Evolutionary conservation across 1,140 invertebrate genomes (phyloP), one percentile per base, ranked within the genome.

Genomic region (Brachionus paranguensis): DNA sequence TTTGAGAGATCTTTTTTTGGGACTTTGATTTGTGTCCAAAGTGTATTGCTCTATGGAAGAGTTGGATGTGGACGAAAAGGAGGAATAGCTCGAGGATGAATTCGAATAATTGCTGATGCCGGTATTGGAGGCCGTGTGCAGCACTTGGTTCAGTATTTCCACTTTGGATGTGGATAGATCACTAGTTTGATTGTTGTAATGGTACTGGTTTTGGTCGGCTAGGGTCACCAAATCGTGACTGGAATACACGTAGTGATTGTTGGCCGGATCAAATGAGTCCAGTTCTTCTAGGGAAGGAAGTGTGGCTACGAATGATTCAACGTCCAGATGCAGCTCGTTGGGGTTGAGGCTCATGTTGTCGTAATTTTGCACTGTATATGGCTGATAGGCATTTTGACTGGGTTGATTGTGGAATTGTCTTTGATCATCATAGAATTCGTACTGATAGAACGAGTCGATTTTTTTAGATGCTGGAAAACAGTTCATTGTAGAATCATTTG

Each of bases 281-380:
- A 50, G 43, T 12, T 76, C 72, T 76, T 76, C 72, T 24, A 76
- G 20, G 27, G 41, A 50, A 5, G 72, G 72, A 12, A 76, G 47
- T 50, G 43, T 76, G 45, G 72, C 72, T 2, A 76, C 72, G 50
- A 76, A 76, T 14, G 72, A 76, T 50, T 76, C 72, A 27, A 76
- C 72, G 45, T 76, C 72, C 43, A 76, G 12, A n/a, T 76, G 72
- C n/a, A 76, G 43, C 20, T 76, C 72, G 43, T 74, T 74, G 43
- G 72, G 8, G 12, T 76, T 47, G 3, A 76, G 43, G 11, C 12
- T 29, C 43, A 50, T 10, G 10, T 76, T 50, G 33, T 47, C 17
- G n/a, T 24, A 20, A 76, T 76, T 50, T 27, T 74, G 70, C n/a
- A 17, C 7, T 72, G 68, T 24, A 76, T 53, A 24, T 27, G n/a